Base-by-base conservation (phyloP, 2,888 invertebrate genomes). In the Acholoe squamosa region DNA sequence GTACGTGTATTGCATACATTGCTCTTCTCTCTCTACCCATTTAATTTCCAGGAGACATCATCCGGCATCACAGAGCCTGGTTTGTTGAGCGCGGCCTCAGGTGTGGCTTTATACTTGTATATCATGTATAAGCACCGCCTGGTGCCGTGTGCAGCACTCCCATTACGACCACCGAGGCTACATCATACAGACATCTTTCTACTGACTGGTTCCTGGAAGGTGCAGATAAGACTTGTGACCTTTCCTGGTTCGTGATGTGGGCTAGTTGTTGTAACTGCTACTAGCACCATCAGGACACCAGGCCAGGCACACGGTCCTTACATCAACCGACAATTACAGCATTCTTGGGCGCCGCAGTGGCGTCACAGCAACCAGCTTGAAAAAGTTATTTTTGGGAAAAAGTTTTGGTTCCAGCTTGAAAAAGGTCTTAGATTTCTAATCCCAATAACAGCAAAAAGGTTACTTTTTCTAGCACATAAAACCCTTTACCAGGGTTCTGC, bases 81-180 rank as follows among this genome's bases (percentile, higher is more conserved):
- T 54, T 80, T 7, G 16, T 22, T 80, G 25, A 33, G 51, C 84
- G 14, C 54, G 90, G 90, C 31, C n/a, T 56, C 90, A 90, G 52
- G 34, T 54, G 90, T 33, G n/a, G 43, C 76, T 76, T 90, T 33
- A 33, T 90, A 52, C 90, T 84, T 77, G 56, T 31, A 56, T 28
- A 0, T 31, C 43, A 51, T 90, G 90, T 90, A 91, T 91, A 91
- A 91, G 91, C 91, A 91, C 91, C 89, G 86, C 90, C 89, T 90
- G 91, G 90, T 91, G 91, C 91, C 89, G 67, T 90, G 84, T 33
- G 84, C 25, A 54, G 76, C 51, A 16, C n/a, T 43, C 51, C 67
- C 67, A 71, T 31, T 3, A 61, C 61, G 5, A n/a, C 54, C 22
- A 61, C 61, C 1, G 61, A 3, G 14, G 1, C 61, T 19, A 19